These are phyloP conservation scores for Daphoenositta chrysoptera DNA, from an alignment of 2,113 vertebrate species.

Conservation along the genomic window DNA sequence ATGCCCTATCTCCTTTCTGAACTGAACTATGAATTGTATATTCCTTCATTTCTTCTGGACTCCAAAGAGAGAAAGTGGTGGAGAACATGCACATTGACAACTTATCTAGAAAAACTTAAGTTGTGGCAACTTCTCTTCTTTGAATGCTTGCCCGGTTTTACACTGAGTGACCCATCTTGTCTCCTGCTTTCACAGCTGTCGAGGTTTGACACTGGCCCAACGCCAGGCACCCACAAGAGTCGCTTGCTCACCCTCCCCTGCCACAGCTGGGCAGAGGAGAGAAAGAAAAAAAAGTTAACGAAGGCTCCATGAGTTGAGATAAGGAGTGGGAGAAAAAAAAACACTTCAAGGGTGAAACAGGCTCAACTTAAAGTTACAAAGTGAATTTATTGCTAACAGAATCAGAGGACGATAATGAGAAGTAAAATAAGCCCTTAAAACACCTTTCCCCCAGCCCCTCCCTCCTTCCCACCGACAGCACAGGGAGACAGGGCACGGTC, in stretches of 20 bases:
- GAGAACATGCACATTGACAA: not conserved
- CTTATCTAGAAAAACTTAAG: not conserved
- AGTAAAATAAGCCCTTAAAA: not conserved
- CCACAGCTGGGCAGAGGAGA: not conserved
- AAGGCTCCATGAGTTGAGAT: not conserved
- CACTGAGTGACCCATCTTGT: fast-evolving
- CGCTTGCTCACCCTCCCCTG: not conserved
- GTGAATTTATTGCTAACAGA: not conserved
- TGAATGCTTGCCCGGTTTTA: not conserved
- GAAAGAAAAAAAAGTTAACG: not conserved
- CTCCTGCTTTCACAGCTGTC: not conserved
- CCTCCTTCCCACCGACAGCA: not conserved
- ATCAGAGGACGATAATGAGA: not conserved
- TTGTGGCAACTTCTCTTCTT: not conserved
- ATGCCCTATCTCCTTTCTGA: not conserved
- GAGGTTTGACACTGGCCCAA: not conserved
- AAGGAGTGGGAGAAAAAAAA: not conserved
- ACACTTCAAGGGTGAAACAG: not conserved
- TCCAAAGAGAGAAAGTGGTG: not conserved
- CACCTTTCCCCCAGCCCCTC: not conserved
- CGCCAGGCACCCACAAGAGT: not conserved
- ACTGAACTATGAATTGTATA: not conserved
- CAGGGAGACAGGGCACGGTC: not conserved
- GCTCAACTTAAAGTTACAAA: not conserved
- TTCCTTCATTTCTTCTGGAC: not conserved